These are phyloP conservation scores for Marasmarcha lunaedactyla DNA, from an alignment of 2,888 invertebrate species.

Conservation along the genomic window DNA sequence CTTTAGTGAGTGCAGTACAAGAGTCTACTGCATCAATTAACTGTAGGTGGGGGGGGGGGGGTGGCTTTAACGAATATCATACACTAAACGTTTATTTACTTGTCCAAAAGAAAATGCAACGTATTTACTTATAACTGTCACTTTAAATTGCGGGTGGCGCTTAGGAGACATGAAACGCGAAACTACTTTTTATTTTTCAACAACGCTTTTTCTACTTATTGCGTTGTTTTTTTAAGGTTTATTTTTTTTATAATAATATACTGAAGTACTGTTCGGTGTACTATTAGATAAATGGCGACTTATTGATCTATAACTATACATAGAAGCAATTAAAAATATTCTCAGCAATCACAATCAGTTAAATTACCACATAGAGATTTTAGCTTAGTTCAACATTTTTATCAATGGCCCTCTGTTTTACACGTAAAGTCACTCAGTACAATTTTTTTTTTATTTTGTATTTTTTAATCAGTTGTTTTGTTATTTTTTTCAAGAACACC, in stretches of 20 bases:
- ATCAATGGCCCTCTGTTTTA: slow-evolving; percentile 70
- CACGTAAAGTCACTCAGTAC: slow-evolving; percentile 71
- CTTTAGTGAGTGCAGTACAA: slow-evolving; percentile 45
- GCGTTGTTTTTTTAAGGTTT: neutral
- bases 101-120: slow-evolving; percentile 4
- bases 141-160: neutral
- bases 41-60: slow-evolving; percentile 52
- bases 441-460: slow-evolving; percentile 59
- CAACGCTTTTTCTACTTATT: neutral
- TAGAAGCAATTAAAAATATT: slow-evolving; percentile 63
- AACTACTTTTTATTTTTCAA: neutral
- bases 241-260: neutral
- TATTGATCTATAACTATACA: slow-evolving; percentile 57
- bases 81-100: slow-evolving; percentile 22
- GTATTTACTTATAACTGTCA: neutral
- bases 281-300: slow-evolving; percentile 37
- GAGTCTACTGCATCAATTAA: slow-evolving; percentile 70
- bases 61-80: slow-evolving; percentile 37
- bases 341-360: slow-evolving; percentile 66
- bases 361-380: slow-evolving; percentile 68
- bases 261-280: slow-evolving; percentile 23
- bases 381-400: slow-evolving; percentile 67
- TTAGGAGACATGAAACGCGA: no score
- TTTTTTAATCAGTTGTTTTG: slow-evolving; percentile 54
- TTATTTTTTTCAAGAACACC: slow-evolving; percentile 62